Conservation (phyloP, 2,113 vertebrate genomes). For the Calidris pugnax region DNA sequence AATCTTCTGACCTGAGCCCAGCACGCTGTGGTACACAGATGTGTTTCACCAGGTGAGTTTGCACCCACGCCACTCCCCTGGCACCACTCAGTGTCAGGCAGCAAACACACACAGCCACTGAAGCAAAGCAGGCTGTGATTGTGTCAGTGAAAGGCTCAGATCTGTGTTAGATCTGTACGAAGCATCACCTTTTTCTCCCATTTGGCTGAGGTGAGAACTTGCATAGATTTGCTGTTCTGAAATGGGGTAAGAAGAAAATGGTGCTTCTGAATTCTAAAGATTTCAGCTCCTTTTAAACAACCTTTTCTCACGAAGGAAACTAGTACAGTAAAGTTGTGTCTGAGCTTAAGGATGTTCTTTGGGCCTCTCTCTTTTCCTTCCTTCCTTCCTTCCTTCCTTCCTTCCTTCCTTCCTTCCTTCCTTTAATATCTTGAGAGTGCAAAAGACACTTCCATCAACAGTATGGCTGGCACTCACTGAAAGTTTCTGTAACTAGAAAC, state of each 20-base stretch:
- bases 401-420: background rate
- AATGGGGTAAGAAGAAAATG: background rate
- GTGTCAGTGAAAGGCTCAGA: background rate
- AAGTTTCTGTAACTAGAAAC: background rate
- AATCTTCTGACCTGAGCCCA: background rate
- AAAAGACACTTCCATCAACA: background rate
- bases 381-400: background rate
- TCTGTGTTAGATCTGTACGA: background rate
- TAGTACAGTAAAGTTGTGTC: background rate
- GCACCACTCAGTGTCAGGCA: background rate
- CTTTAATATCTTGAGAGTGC: background rate
- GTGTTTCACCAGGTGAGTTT: background rate
- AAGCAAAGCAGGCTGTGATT: background rate
- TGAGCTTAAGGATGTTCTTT: background rate
- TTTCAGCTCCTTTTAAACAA: background rate
- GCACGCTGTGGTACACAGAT: rapidly evolving
- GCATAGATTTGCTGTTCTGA: background rate
- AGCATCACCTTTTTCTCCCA: background rate
- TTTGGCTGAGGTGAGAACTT: background rate
- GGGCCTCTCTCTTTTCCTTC: background rate
- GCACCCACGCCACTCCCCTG: background rate
- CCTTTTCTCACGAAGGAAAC: background rate
- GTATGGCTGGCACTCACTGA: background rate
- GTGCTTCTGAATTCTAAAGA: background rate
- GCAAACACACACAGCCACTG: background rate